Conservation (phyloP, 37 sponge, comb jelly and placozoan genomes). For the Haliclona indistincta region DNA sequence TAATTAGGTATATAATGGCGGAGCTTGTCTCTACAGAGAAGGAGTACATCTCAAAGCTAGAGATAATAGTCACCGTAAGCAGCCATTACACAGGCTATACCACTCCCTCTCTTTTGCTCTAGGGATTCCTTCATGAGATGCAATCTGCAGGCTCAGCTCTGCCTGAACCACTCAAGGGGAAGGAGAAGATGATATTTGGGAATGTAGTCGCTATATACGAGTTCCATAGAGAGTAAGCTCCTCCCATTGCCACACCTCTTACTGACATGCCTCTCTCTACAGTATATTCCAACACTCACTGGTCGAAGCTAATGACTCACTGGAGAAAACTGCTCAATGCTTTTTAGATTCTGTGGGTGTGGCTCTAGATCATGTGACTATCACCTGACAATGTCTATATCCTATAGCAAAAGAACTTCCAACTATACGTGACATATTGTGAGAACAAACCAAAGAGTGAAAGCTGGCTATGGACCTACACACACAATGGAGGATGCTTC, state of each 20-base stretch:
- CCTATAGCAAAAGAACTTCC: conserved; percentile 47
- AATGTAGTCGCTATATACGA: conserved; percentile 30
- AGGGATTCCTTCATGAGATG: conserved; percentile 60
- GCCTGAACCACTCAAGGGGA: conserved; percentile 34
- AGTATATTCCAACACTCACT: conserved; percentile 42
- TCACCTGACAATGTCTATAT: conserved; percentile 6
- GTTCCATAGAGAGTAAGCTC: conserved; percentile 48
- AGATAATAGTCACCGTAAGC: conserved; percentile 30
- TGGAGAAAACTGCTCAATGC: conserved; percentile 40
- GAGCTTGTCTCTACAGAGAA: conserved; percentile 69
- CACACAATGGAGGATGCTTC: conserved; percentile 53
- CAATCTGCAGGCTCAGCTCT: conserved; percentile 5
- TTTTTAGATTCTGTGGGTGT: conserved; percentile 49
- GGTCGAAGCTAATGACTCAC: conserved; percentile 13
- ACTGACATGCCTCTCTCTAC: not conserved
- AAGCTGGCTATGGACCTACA: conserved; percentile 57
- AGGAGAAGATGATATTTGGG: conserved; percentile 57
- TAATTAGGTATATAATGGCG: conserved; percentile 28
- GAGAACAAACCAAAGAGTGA: conserved; percentile 80
- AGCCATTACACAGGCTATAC: not conserved
- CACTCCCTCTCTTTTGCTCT: not conserved
- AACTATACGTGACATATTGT: conserved; percentile 76
- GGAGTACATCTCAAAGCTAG: conserved; percentile 49
- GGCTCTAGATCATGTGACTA: not conserved
- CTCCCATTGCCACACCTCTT: not conserved